These are phyloP conservation scores for zebrafish (Danio rerio) DNA, from an alignment of 2,113 vertebrate genomes.

Conservation along the genomic window GRCz12tu NC_133198.1:27389501-27390000, in stretches of 20 bases:
- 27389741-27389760: conserved; percentile 82
- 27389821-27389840: conserved; percentile 64
- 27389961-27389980: conserved; percentile 74
- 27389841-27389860: conserved; percentile 72
- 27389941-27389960: conserved; percentile 84
- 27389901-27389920: conserved; percentile 69
- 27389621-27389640: conserved; percentile 93
- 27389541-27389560: conserved; percentile 79
- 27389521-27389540: conserved; percentile 82
- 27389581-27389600: conserved; percentile 62
- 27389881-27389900: conserved; percentile 61
- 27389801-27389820: conserved; percentile 66
- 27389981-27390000: conserved; percentile 57
- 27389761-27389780: conserved; percentile 78
- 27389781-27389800: conserved; percentile 64
- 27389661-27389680: conserved; percentile 85
- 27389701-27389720: conserved; percentile 76
- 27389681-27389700: conserved; percentile 71
- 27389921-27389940: conserved; percentile 73
- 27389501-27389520: conserved; percentile 86
- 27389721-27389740: conserved; percentile 89
- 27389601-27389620: conserved; percentile 61
- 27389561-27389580: conserved; percentile 88
- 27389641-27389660: conserved; percentile 93
- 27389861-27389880: conserved; percentile 72